Evolutionary conservation across 2,888 invertebrate species (phyloP).

Genomic region (Lamellibrachia columna): DNA sequence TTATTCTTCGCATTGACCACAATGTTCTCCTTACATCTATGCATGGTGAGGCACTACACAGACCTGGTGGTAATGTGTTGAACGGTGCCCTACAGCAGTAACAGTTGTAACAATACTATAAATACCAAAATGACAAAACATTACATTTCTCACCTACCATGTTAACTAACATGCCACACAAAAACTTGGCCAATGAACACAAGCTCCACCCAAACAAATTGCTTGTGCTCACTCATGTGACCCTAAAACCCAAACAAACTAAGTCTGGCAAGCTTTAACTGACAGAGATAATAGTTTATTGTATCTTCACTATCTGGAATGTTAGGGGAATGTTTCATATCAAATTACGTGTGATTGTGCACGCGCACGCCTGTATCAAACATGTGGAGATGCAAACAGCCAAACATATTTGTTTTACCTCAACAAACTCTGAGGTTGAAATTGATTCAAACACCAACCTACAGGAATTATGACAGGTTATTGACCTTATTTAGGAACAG

Average conservation of each 20-base stretch:
- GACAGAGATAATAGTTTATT: neutral
- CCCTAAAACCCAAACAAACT: neutral
- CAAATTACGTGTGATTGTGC: neutral
- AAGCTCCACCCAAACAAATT: neutral
- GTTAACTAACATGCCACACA: neutral
- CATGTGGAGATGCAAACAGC: too few species aligned
- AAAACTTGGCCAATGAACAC: neutral
- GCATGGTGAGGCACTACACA: neutral
- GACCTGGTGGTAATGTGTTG: neutral
- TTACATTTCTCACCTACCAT: slow-evolving; percentile 3
- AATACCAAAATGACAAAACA: neutral
- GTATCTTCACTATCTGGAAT: neutral
- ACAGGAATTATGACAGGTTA: too few species aligned
- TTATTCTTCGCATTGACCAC: neutral
- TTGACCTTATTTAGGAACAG: too few species aligned
- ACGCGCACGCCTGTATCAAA: too few species aligned
- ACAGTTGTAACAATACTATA: neutral
- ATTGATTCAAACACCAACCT: too few species aligned
- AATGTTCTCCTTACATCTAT: neutral
- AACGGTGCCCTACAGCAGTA: neutral
- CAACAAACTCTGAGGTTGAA: too few species aligned
- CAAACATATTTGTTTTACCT: too few species aligned
- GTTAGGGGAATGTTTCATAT: neutral
- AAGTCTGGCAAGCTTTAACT: neutral
- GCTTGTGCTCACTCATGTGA: neutral